Evolutionary conservation across 2,888 invertebrate genomes (phyloP), one percentile per base, ranked within the genome.

Genomic region (Andrena minutula): DNA sequence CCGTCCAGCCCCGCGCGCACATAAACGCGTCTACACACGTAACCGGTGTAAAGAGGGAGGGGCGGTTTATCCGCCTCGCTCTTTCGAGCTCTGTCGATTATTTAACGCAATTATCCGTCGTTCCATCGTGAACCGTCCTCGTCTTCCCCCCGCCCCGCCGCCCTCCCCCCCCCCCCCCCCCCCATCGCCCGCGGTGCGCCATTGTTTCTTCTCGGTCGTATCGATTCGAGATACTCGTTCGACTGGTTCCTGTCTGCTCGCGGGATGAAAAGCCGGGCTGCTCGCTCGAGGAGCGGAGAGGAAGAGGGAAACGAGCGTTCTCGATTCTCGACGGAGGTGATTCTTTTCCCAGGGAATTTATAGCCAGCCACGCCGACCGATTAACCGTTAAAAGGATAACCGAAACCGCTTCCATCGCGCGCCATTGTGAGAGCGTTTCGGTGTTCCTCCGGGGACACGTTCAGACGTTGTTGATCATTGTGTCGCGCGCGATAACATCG

Each of bases 41-140:
- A 20, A 51, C 51, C 20, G 1, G 8, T 41, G 41, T 41, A 41
- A 41, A 41, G 16, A 41, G 56, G 79, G 74, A 56, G 75, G 75
- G 84, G 81, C 70, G 83, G 88, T 89, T 89, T 88, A 86, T 89
- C 86, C 83, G 78, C 76, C 82, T 87, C 79, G 82, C 79, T 87
- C 86, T 87, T 85, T 60, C 71, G 79, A 71, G 79, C 84, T 85
- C 86, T 81, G 87, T 88, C 88, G 89, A 89, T 91, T 90, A 91
- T 91, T 91, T 91, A 91, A 90, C 90, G 89, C 88, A 90, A 91
- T 91, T 91, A 91, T 90, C 89, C 88, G 84, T 80, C 85, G 87
- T 86, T 89, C 85, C 88, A 82, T 80, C 79, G 73, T 35, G 81
- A 85, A 72, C 72, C 75, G 69, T 64, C 64, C 53, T 79, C 81